phyloP scores from a whole-genome alignment of 2,797 vertebrate species.

The Hippopotamyrus pictus region DNA sequence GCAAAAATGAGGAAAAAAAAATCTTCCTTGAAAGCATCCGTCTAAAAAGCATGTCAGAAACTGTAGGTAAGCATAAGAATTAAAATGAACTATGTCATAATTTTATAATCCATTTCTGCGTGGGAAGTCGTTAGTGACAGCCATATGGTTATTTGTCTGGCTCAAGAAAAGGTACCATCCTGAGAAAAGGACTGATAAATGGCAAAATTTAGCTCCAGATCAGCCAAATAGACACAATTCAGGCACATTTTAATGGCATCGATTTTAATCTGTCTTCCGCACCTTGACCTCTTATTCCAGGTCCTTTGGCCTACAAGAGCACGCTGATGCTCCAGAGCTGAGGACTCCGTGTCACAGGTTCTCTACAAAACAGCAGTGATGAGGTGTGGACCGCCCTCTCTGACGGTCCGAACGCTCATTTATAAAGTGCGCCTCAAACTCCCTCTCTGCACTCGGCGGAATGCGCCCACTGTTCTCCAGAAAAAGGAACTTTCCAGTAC shows the following conservation, averaged over 20 bases:
- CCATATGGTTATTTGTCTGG: neutral
- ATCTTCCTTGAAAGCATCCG: neutral
- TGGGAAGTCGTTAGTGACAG: neutral
- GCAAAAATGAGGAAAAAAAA: too few relatives aligned
- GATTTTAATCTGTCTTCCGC: neutral
- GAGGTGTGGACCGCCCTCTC: too few relatives aligned
- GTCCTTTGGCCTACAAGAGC: neutral
- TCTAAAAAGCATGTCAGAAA: neutral
- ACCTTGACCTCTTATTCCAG: neutral
- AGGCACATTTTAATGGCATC: neutral
- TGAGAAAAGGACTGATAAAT: neutral
- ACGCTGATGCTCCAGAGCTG: neutral
- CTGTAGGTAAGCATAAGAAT: neutral
- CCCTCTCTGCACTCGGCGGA: neutral
- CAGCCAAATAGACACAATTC: neutral
- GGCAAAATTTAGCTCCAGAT: neutral
- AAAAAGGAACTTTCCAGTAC: neutral
- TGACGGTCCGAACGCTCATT: neutral
- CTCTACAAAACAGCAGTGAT: neutral
- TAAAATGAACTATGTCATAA: neutral
- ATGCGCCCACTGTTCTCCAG: neutral
- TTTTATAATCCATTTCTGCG: neutral
- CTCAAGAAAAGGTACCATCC: neutral
- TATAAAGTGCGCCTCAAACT: neutral
- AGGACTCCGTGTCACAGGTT: neutral